A percentile compares a stretch with the other conserved stretches of the same genome.
Evolutionary conservation across 2,113 vertebrate species (phyloP).

Genomic region (Antennarius striatus): DNA sequence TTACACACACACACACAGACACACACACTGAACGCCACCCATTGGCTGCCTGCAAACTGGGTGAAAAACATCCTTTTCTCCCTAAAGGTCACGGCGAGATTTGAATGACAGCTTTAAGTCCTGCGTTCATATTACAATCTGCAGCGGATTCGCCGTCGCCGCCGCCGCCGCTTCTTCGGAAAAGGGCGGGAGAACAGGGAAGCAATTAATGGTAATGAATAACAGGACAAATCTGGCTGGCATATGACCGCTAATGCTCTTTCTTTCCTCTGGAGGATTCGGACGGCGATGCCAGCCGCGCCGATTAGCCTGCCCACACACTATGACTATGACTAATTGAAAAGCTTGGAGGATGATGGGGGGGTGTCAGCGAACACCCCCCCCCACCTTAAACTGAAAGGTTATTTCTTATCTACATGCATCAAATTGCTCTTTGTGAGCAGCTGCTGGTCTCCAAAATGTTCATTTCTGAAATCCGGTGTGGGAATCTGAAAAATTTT

Average conservation of each 20-base stretch:
- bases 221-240: constrained; percentile 92
- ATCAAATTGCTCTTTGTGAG: neutral
- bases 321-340: constrained; percentile 62
- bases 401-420: neutral
- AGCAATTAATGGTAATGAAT: constrained; percentile 95
- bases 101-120: constrained; percentile 95
- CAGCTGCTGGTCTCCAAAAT: no score
- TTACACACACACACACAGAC: constrained; percentile 29
- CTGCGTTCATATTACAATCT: constrained; percentile 88
- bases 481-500: no score
- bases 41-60: constrained; percentile 23
- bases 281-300: constrained; percentile 52
- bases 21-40: constrained; percentile 54
- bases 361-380: neutral
- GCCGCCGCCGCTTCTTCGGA: constrained; percentile 70
- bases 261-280: constrained; percentile 85
- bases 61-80: constrained; percentile 83
- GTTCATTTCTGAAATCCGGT: no score
- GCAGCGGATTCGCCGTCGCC: constrained; percentile 84
- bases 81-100: constrained; percentile 92
- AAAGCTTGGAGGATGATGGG: constrained; percentile 65
- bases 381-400: neutral
- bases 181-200: constrained; percentile 77
- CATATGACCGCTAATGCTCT: constrained; percentile 89
- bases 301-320: constrained; percentile 64